These are phyloP conservation scores for Nematopogon swammerdamellus DNA, from an alignment of 2,888 invertebrate genomes.

Conservation along the genomic window DNA sequence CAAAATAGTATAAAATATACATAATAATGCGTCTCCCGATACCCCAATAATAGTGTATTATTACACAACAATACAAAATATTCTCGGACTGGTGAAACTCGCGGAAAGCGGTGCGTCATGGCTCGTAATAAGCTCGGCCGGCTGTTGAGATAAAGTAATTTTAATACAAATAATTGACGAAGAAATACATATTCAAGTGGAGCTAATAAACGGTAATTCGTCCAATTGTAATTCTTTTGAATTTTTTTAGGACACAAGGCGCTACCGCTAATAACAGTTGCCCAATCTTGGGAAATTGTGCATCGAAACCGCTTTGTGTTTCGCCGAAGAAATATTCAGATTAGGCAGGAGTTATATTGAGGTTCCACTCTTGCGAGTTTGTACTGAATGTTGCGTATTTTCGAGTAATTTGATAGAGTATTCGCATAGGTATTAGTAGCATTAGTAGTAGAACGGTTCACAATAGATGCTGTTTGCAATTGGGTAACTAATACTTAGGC, in stretches of 20 bases:
- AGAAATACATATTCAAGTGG: not conserved
- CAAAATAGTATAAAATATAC: not conserved
- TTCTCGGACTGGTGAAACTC: not conserved
- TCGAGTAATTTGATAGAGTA: no score
- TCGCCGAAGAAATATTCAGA: not conserved
- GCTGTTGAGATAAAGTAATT: not conserved
- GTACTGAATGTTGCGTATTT: no score
- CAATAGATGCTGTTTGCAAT: no score
- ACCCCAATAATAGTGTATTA: not conserved
- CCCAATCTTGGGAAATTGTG: not conserved
- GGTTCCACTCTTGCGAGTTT: no score
- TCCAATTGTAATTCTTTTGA: not conserved
- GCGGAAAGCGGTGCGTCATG: not conserved
- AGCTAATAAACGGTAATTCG: not conserved
- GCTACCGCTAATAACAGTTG: not conserved
- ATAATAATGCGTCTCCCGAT: not conserved
- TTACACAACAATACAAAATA: not conserved
- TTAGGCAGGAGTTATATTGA: no score
- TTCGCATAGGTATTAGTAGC: no score
- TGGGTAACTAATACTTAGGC: no score
- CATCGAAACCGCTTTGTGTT: not conserved
- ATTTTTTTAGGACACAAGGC: not conserved
- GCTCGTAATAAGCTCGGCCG: not conserved
- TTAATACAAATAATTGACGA: not conserved
- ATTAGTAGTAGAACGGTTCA: no score